phyloP scores from a whole-genome alignment of 2,113 vertebrate genomes.

The Myotis yumanensis region DNA sequence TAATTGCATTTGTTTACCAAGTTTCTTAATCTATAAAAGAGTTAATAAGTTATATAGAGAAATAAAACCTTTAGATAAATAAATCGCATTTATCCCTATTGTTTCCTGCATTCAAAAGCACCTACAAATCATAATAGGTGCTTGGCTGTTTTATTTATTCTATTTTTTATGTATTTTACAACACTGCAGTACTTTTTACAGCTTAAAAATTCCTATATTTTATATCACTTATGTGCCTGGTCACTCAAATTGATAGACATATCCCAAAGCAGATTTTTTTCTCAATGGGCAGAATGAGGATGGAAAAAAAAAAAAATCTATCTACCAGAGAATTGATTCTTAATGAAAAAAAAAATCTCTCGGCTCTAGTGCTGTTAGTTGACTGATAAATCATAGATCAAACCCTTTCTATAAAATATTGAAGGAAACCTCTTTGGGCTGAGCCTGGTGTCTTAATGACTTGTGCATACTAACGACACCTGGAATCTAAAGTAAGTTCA shows the following conservation, averaged over 20 bases:
- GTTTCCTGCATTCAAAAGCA: conserved; percentile 16
- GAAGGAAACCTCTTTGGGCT: conserved; percentile 74
- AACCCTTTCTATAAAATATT: conserved; percentile 84
- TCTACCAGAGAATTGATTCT: conserved; percentile 79
- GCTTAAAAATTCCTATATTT: conserved; percentile 68
- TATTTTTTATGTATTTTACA: conserved; percentile 38
- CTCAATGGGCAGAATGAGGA: conserved; percentile 52
- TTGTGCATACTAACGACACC: conserved; percentile 77
- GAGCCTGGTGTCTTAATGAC: conserved; percentile 75
- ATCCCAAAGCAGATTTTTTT: conserved; percentile 46
- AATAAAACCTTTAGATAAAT: conserved; percentile 41
- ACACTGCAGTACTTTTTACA: conserved; percentile 34
- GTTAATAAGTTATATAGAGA: background rate
- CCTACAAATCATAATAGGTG: conserved; percentile 10
- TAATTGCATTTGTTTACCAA: background rate
- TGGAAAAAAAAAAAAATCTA: conserved; percentile 54
- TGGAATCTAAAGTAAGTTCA: conserved; percentile 80
- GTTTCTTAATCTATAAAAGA: conserved; percentile 15
- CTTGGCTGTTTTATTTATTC: conserved; percentile 5
- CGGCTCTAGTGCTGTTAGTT: conserved; percentile 75
- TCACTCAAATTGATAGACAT: conserved; percentile 76
- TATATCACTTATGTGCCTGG: conserved; percentile 35
- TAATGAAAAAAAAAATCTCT: conserved; percentile 55
- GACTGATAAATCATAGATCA: conserved; percentile 86
- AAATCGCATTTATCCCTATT: background rate